Evolutionary conservation across 1,140 invertebrate species (phyloP), one percentile per base, ranked within the genome.

Genomic region (Vanessa atalanta): DNA sequence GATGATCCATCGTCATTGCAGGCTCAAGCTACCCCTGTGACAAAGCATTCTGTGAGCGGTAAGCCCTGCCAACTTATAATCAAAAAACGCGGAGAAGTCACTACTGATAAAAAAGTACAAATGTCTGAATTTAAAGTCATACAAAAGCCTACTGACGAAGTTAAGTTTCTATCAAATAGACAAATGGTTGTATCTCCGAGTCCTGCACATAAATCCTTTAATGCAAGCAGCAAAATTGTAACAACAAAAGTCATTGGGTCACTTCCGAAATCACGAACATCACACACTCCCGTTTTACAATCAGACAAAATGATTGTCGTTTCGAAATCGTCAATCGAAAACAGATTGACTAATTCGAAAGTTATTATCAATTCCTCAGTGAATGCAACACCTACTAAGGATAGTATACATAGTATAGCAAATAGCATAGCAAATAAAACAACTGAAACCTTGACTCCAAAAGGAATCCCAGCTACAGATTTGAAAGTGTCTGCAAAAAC

Each of bases 221-320:
- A 88, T 65, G 78, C 88, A 5, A 75, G 86, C 23, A 80, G 85
- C 9, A 93, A 93, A 85, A 72, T 93, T 9, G 87, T 93, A 14
- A 86, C 92, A 0, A 92, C 91, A 13, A 93, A 93, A 85, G 88
- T 93, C 16, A 89, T 93, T 14, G 82, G 89, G 9, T 85, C 89
- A 1, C 72, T 85, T 23, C 77, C 85, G 3, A 93, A 89, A 83
- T 64, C 77, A 15, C 80, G 82, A 16, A 67, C 82, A 37, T 71
- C 82, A n/a, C 82, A 66, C 65, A 76, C 86, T 47, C 85, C 84
- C n/a, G 77, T 88, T 31, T 70, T 82, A 78, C 72, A 72, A 13
- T 76, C 83, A 12, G 93, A 93, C n/a, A 93, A 93, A 83, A 90
- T 93, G 86, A 89, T 93, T 15, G 88, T 93, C 9, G 91, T 93